A percentile compares a stretch with the other conserved stretches of the same genome.
These are phyloP conservation scores for Hydrotaea diabolus DNA, from an alignment of 2,888 invertebrate species.

Conservation along the genomic window DNA sequence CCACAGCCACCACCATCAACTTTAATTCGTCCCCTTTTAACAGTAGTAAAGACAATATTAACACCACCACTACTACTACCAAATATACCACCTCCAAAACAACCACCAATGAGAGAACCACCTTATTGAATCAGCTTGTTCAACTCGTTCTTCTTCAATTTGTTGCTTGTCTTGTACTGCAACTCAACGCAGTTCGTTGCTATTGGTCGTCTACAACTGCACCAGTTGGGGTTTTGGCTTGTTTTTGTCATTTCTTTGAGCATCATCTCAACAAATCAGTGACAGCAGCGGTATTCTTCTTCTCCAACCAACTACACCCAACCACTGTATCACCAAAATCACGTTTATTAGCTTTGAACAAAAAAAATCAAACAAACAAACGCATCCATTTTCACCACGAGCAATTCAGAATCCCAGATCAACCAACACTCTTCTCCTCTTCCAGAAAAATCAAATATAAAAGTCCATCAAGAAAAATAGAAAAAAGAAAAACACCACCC, in stretches of 20 bases:
- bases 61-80: constrained; percentile 63
- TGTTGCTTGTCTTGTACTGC: constrained; percentile 48
- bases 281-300: constrained; percentile 55
- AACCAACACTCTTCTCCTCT: constrained; percentile 27
- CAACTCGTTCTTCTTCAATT: constrained; percentile 25
- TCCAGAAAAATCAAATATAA: constrained; percentile 34
- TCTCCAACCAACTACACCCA: constrained; percentile 49
- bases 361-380: too few relatives aligned
- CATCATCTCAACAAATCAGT: constrained; percentile 62
- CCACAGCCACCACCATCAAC: constrained; percentile 44
- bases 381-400: constrained; percentile 58
- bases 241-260: constrained; percentile 54
- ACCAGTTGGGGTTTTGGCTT: constrained; percentile 61
- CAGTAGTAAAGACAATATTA: constrained; percentile 58
- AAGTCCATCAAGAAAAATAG: constrained; percentile 38
- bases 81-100: constrained; percentile 27
- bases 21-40: constrained; percentile 61
- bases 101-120: constrained; percentile 51
- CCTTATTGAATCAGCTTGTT: constrained; percentile 56
- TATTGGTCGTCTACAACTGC: constrained; percentile 58
- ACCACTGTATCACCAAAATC: constrained; percentile 49
- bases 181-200: constrained; percentile 47
- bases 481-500: neutral
- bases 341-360: constrained; percentile 49
- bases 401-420: constrained; percentile 27